A percentile compares a stretch with the other conserved stretches of the same genome.
Conservation (phyloP, 64 coral and sea anemone species). For the Montipora capricornis region DNA sequence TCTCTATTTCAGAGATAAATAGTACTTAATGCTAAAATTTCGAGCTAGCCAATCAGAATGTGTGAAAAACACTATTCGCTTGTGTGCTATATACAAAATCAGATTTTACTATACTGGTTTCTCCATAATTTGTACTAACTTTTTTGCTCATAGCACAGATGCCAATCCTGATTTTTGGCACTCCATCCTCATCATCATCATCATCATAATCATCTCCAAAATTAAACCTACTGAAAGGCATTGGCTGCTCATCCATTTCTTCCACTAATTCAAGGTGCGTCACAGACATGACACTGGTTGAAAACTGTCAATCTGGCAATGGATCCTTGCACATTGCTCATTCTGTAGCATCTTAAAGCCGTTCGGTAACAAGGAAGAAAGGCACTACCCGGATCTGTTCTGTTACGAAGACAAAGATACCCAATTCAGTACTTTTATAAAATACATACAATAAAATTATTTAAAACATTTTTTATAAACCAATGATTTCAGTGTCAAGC, state of each 20-base stretch:
- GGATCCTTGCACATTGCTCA: not conserved
- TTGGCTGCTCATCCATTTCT: not conserved
- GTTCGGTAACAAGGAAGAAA: not conserved
- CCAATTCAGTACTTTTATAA: no score
- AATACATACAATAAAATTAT: no score
- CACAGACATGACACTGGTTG: conserved; percentile 21
- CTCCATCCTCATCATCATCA: conserved; percentile 47
- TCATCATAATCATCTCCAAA: conserved; percentile 32
- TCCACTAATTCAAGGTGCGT: conserved; percentile 13
- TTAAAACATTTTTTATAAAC: no score
- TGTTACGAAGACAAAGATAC: no score
- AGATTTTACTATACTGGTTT: no score
- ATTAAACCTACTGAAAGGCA: not conserved
- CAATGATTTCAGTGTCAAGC: no score
- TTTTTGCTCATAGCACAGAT: conserved; percentile 97
- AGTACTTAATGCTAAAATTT: no score
- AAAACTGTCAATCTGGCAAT: not conserved
- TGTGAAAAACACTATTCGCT: no score
- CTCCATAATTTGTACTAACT: not conserved
- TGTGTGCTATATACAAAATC: no score
- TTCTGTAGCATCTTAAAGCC: not conserved
- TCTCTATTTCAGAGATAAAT: no score
- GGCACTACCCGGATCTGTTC: no score
- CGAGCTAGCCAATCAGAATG: no score
- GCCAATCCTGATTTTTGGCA: conserved; percentile 85